Conservation (phyloP, 1,140 invertebrate species). For the Brachionus paranguensis region DNA sequence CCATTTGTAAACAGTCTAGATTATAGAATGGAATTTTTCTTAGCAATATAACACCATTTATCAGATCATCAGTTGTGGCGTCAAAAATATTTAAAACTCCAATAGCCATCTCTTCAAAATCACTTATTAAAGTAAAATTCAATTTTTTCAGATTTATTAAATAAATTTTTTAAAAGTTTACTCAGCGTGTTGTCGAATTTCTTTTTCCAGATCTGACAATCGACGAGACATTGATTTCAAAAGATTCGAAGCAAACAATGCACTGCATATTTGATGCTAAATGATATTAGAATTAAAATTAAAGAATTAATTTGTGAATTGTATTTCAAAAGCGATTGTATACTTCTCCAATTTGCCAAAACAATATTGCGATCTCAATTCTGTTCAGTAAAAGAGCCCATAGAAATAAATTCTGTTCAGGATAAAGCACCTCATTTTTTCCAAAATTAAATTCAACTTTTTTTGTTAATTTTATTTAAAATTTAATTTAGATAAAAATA, state of each 20-base stretch:
- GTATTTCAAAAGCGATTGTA: neutral
- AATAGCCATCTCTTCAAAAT: constrained; percentile 49
- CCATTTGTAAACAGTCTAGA: constrained; percentile 34
- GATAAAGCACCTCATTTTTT: constrained; percentile 44
- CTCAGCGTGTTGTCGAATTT: constrained; percentile 42
- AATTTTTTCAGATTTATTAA: constrained; percentile 27
- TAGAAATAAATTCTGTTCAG: constrained; percentile 50
- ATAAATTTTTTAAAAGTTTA: constrained; percentile 39
- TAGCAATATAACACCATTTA: constrained; percentile 33
- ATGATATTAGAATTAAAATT: neutral
- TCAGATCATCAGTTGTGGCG: constrained; percentile 27
- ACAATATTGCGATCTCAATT: constrained; percentile 47
- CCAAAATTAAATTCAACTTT: constrained; percentile 33
- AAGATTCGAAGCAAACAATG: constrained; percentile 47
- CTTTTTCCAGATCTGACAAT: constrained; percentile 46
- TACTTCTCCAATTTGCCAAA: constrained; percentile 49
- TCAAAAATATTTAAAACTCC: constrained; percentile 46
- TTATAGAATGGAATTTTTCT: constrained; percentile 38
- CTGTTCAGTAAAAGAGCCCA: constrained; percentile 52
- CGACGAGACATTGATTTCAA: constrained; percentile 45
- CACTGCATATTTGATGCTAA: constrained; percentile 44
- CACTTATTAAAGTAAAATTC: constrained; percentile 42
- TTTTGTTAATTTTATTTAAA: neutral
- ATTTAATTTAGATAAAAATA: neutral
- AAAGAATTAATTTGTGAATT: neutral